Evolutionary conservation across 2,113 vertebrate genomes (phyloP), one percentile per base, ranked within the genome.

Genomic region (Regulus satrapa): DNA sequence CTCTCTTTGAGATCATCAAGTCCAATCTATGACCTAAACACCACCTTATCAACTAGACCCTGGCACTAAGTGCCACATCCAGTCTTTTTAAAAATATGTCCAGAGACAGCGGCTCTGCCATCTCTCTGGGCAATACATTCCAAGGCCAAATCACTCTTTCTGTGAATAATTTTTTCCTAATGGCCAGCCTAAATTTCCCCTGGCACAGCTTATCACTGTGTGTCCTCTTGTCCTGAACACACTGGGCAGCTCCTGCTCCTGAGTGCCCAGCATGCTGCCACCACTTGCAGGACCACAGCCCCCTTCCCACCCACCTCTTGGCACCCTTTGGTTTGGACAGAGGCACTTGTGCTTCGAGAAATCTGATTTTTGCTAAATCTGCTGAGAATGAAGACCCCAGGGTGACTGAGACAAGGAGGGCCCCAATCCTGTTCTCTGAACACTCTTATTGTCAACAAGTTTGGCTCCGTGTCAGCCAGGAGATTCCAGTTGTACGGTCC

Each of bases 381-480:
- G 1, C 19, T 6, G 40, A 34, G 21, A 24, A 17, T 6, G 2
- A 34, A 54, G 46, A 14, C 18, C 6, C 14, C 8, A 40, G 58
- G 18, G 24, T 16, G 68, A 18, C 18, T 3, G 34, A 26, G 40
- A 28, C 8, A 4, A 64, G 56, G 49, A 56, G 71, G 5, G 51
- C 3, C 25, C 31, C 41, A 0, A 8, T 26, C 23, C 54, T 17
- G 6, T 54, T 45, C 73, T 51, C 62, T 23, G 32, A 61, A 21
- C 24, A 12, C 1, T 0, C 21, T 54, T 21, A 10, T 0, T 36
- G 18, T 15, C 18, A 6, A 4, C 1, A 4, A 12, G 28, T n/a
- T 32, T 25, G 10, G 45, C 71, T 48, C 52, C 3, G 5, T 3
- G 13, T 28, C 34, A 55, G 8, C 61, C 10, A 3, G 1, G 6